These are phyloP conservation scores for Bradypodion ventrale DNA, from an alignment of 2,797 vertebrate species.

Conservation along the genomic window DNA sequence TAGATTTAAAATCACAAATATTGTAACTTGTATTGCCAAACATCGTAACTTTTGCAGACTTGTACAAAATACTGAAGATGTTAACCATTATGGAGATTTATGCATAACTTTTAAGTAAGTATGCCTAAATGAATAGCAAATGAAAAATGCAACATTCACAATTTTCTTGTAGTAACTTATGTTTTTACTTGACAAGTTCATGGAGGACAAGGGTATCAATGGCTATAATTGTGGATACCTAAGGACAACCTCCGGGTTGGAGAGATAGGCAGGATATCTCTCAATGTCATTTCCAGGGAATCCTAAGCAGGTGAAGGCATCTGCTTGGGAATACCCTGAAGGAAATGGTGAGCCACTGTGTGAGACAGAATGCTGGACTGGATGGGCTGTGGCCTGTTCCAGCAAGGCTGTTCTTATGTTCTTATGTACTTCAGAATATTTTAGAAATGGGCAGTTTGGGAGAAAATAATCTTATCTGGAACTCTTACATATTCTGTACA, in stretches of 20 bases:
- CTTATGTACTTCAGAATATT: slow-evolving; percentile 12
- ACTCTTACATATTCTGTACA: slow-evolving; percentile 10
- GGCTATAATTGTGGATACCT: too few species aligned
- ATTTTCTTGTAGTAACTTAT: background rate
- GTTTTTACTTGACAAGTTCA: too few species aligned
- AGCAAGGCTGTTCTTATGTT: too few species aligned
- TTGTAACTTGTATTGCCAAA: background rate
- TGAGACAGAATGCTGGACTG: too few species aligned
- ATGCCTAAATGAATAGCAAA: background rate
- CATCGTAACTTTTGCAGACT: background rate
- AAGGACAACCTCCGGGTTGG: too few species aligned
- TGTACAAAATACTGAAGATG: background rate
- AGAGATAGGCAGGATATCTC: too few species aligned
- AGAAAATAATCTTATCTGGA: background rate
- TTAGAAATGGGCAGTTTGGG: background rate
- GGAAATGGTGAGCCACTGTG: too few species aligned
- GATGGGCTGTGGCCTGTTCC: too few species aligned
- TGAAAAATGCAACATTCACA: slow-evolving; percentile 12
- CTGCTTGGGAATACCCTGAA: too few species aligned
- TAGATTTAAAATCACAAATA: background rate
- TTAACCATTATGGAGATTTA: slow-evolving; percentile 9
- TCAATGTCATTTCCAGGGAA: too few species aligned
- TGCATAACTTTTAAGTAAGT: slow-evolving; percentile 6
- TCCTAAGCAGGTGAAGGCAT: too few species aligned
- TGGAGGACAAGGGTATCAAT: too few species aligned